A percentile compares a stretch with the other conserved stretches of the same genome.
These are phyloP conservation scores for Ceuthmochares aereus DNA, from an alignment of 2,113 vertebrate species.

Conservation along the genomic window DNA sequence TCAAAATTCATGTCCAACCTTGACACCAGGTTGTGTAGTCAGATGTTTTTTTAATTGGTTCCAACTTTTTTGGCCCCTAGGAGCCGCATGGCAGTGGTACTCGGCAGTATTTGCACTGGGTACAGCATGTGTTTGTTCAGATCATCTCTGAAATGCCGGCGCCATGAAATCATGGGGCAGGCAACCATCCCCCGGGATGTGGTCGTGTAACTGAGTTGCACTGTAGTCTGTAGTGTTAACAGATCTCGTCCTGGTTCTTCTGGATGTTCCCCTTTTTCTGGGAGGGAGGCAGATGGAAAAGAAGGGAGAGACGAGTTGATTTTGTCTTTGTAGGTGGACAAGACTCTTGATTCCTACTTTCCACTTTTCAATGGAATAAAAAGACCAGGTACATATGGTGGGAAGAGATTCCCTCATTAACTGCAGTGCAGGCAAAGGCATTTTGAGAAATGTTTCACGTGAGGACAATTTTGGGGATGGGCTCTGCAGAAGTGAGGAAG, in stretches of 20 bases:
- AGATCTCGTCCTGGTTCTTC: neutral
- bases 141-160: constrained; percentile 19
- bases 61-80: neutral
- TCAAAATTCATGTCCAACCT: neutral
- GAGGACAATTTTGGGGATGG: neutral
- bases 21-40: neutral
- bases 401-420: neutral
- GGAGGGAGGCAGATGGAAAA: too few relatives aligned
- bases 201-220: neutral
- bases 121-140: neutral
- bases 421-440: neutral
- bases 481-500: neutral
- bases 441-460: neutral
- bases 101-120: neutral
- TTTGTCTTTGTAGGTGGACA: neutral
- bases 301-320: neutral
- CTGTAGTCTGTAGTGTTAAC: neutral
- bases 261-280: rapidly evolving
- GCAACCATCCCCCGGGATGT: neutral
- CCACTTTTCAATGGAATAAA: neutral
- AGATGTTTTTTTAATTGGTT: neutral
- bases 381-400: neutral
- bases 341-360: neutral
- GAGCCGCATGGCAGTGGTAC: constrained; percentile 1
- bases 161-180: constrained; percentile 2